Percentiles rank a stretch among this genome's conserved stretches.
Evolutionary conservation across 2,113 vertebrate species (phyloP).

Genomic region (Myiopsitta monachus): DNA sequence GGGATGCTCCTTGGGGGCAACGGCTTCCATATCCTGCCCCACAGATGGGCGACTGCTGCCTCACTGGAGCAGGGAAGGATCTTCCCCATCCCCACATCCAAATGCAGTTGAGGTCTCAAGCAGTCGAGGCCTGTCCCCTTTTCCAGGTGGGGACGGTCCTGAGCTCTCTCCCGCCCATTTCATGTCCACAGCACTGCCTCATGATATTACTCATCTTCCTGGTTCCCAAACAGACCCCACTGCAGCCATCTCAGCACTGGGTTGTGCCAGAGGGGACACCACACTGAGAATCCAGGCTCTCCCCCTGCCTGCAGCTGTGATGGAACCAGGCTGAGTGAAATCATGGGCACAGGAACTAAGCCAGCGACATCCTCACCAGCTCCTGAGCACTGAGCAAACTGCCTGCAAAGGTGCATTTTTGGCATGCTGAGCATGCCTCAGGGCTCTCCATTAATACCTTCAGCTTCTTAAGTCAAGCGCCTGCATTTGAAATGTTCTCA

Average conservation of each 20-base stretch:
- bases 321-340: fast-evolving
- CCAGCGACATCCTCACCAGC: neutral
- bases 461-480: conserved; percentile 21
- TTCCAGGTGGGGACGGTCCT: neutral
- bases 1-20: neutral
- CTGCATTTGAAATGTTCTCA: neutral
- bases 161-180: neutral
- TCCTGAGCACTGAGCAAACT: neutral
- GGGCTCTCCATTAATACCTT: neutral
- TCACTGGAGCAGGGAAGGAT: neutral
- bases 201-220: neutral
- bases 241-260: neutral
- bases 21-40: neutral
- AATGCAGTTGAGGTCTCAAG: neutral
- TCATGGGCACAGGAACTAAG: neutral
- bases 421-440: neutral
- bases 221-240: neutral
- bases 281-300: fast-evolving
- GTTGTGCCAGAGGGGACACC: neutral
- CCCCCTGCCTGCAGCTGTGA: neutral
- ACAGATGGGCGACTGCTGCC: fast-evolving
- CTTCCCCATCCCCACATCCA: neutral
- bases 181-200: fast-evolving
- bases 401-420: neutral
- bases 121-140: neutral